Evolutionary conservation across 23 tunicate genomes (phyloP), one percentile per base, ranked within the genome.

Genomic region (Styela plicata): DNA sequence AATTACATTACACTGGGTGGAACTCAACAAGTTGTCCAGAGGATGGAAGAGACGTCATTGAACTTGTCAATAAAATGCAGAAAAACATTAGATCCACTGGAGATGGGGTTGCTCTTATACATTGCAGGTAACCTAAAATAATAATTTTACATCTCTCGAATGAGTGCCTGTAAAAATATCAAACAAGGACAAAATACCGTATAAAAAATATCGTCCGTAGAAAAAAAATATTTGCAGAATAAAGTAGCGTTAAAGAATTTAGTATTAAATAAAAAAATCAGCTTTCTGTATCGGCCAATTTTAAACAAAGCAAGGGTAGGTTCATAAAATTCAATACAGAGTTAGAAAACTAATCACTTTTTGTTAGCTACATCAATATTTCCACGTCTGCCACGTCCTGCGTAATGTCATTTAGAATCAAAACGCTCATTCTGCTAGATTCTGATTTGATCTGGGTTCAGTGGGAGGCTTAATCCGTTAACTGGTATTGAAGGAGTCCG

Each of bases 81-180:
- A 67, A 27, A 27, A 67, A 29, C 24, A 18, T 67, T 25, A 27
- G 71, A 27, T 29, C 30, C 31, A 29, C 30, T 1, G 31, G 71
- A 25, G 22, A 67, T 67, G 30, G 31, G 16, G 2, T 29, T 24
- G 24, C 22, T 0, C 31, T 67, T 16, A 67, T 67, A 67, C 71
- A 67, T 67, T 67, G 71, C 71, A 67, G 71, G 71, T 67, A 67
- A 67, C 7, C 57, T 44, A 44, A 44, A 44, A 5, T 5, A 7
- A 44, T 44, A 13, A 44, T 7, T 13, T 5, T 13, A 44, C 13
- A n/a, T n/a, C n/a, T 44, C 13, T 44, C 13, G 57, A 44, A 44
- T 44, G 7, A 7, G 10, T 44, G 7, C 13, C 57, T 44, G 57
- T 13, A 7, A 44, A n/a, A n/a, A n/a, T n/a, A n/a, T n/a, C n/a